A percentile compares a stretch with the other conserved stretches of the same genome.
These are phyloP conservation scores for Chloropsis cyanopogon DNA, from an alignment of 2,113 vertebrate genomes.

Conservation along the genomic window DNA sequence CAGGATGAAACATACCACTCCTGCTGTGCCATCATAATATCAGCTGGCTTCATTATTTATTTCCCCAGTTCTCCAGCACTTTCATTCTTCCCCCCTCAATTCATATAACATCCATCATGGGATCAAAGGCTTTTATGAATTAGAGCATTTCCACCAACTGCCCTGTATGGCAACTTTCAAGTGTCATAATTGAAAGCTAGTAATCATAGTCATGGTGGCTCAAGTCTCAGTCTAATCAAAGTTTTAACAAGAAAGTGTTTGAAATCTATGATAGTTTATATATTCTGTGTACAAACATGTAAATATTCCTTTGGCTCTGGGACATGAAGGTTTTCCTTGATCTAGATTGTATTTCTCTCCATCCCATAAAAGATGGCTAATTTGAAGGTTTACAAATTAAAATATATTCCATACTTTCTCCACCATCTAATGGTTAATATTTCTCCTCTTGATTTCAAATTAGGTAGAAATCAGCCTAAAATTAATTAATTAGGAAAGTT, in stretches of 20 bases:
- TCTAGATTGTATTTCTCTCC: background rate
- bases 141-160: background rate
- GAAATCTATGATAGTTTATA: background rate
- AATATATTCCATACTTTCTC: background rate
- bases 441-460: background rate
- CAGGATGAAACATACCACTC: background rate
- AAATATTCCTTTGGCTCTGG: background rate
- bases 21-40: background rate
- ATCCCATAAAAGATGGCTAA: background rate
- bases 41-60: slow-evolving; percentile 9
- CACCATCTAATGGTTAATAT: background rate
- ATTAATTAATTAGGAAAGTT: no score
- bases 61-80: background rate
- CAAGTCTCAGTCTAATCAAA: background rate
- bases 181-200: background rate
- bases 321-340: background rate
- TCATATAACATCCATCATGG: background rate
- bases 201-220: background rate
- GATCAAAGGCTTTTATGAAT: slow-evolving; percentile 21
- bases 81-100: background rate
- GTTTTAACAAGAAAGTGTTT: background rate
- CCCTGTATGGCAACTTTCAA: background rate
- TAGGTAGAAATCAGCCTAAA: background rate
- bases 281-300: background rate
- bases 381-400: background rate